A percentile compares a stretch with the other conserved stretches of the same genome.
Evolutionary conservation across 1,140 invertebrate genomes (phyloP).

Genomic region (Euwallacea similis): DNA sequence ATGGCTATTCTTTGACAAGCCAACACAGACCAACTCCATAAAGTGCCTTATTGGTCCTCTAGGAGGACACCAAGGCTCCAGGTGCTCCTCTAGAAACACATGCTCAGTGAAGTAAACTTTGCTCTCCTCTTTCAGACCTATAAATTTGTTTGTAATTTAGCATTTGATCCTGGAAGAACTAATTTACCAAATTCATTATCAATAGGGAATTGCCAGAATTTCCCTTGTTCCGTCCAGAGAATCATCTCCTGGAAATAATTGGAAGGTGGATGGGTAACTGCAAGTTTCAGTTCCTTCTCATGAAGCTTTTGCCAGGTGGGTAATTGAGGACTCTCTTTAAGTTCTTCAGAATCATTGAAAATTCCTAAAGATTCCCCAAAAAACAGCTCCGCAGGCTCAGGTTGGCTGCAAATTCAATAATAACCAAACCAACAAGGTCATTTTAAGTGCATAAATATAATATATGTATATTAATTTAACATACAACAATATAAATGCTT

Average conservation of each 20-base stretch:
- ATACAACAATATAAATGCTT: too few relatives aligned
- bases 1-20: conserved; percentile 94
- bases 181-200: conserved; percentile 91
- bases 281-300: conserved; percentile 65
- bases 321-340: conserved; percentile 56
- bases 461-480: not conserved
- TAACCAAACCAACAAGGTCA: not conserved
- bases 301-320: conserved; percentile 70
- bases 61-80: conserved; percentile 85
- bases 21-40: conserved; percentile 93
- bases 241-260: conserved; percentile 95
- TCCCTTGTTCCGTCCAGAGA: conserved; percentile 90
- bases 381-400: conserved; percentile 60
- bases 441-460: not conserved
- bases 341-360: conserved; percentile 55
- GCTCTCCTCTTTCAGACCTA: conserved; percentile 77
- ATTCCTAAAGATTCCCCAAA: conserved; percentile 61
- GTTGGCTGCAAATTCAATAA: not conserved
- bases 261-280: conserved; percentile 69
- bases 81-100: conserved; percentile 85
- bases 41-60: conserved; percentile 91
- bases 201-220: conserved; percentile 96
- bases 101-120: conserved; percentile 88
- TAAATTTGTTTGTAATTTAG: conserved; percentile 40
- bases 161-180: too few relatives aligned